Evolutionary conservation across 2,113 vertebrate genomes (phyloP), one percentile per base, ranked within the genome.

Genomic region (Ailuropoda melanoleuca): DNA sequence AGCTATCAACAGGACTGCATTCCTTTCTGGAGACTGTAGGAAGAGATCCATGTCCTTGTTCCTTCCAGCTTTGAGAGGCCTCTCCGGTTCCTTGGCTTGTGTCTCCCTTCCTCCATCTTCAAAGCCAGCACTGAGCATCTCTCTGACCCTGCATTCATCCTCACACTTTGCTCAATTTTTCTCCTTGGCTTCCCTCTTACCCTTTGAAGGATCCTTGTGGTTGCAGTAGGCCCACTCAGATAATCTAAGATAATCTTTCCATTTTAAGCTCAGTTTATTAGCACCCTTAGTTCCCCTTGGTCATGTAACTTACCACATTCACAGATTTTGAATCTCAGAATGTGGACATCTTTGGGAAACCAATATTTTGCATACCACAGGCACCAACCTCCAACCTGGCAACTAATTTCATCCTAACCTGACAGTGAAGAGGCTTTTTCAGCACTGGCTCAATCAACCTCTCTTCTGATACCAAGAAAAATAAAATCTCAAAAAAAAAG

Each of bases 401-500:
- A 92, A 55, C 31, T n/a, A 60, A 26, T 50, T 31, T n/a, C 31
- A 55, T 29, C 26, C 24, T 75, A 19, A 34, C 29, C 12, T 9
- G 26, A 26, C 26, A 50, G n/a, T 4, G 43, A 78, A 78, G 39
- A 37, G 4, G 37, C 12, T 62, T 82, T 4, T 31, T 6, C 4
- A 88, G n/a, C 6, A 50, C 39, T 78, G 60, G 53, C 50, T 14
- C n/a, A 24, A 68, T 60, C 37, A 92, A 46, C 2, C 0, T 64
- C 7, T 68, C 8, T 1, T 74, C 1, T 6, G 1, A n/a, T 23
- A 68, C 10, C 4, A 29, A 91, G 86, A 39, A 90, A 96, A 92
- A 94, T 39, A 55, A 92, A 97, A 43, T 62, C 10, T 91, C 50
- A 58, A 55, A 94, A 87, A 62, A 37, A 66, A 90, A 86, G 55